Evolutionary conservation across 2,888 invertebrate genomes (phyloP).

Genomic region (Panzeria rudis): DNA sequence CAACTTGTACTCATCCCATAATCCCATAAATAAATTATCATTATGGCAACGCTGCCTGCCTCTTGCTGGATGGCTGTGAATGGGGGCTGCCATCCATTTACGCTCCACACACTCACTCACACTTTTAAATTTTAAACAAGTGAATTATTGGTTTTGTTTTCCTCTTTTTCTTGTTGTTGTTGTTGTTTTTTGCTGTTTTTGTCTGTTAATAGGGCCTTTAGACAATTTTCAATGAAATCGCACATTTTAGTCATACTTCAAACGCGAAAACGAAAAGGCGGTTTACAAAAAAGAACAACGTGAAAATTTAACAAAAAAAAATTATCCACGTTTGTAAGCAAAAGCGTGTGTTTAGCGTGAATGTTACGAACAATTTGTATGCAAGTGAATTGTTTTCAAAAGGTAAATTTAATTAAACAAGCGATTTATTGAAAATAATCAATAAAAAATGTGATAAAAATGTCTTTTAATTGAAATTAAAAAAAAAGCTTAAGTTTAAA

Average conservation of each 20-base stretch:
- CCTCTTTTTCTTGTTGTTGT: conserved; percentile 10
- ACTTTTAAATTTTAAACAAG: conserved; percentile 57
- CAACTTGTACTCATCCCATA: too few species aligned
- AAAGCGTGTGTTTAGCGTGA: conserved; percentile 17
- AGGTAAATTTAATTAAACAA: neutral
- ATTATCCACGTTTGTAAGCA: conserved; percentile 1
- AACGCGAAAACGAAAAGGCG: conserved; percentile 72
- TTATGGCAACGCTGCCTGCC: neutral
- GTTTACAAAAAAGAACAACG: conserved; percentile 33
- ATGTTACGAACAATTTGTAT: conserved; percentile 30
- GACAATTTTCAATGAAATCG: conserved; percentile 71
- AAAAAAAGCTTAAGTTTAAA: neutral
- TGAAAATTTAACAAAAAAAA: conserved; percentile 17
- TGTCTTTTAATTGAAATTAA: neutral
- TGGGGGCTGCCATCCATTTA: conserved; percentile 43
- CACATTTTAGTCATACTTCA: conserved; percentile 73
- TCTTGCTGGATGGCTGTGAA: conserved; percentile 10
- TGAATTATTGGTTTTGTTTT: conserved; percentile 51
- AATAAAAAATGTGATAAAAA: conserved; percentile 9
- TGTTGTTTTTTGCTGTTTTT: conserved; percentile 14
- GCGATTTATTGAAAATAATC: conserved; percentile 17
- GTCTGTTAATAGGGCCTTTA: conserved; percentile 67
- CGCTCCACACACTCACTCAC: conserved; percentile 33
- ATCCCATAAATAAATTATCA: too few species aligned
- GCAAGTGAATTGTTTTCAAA: conserved; percentile 10